Conservation (phyloP, 2,888 invertebrate genomes). For the Caenorhabditis macrosperma region DNA sequence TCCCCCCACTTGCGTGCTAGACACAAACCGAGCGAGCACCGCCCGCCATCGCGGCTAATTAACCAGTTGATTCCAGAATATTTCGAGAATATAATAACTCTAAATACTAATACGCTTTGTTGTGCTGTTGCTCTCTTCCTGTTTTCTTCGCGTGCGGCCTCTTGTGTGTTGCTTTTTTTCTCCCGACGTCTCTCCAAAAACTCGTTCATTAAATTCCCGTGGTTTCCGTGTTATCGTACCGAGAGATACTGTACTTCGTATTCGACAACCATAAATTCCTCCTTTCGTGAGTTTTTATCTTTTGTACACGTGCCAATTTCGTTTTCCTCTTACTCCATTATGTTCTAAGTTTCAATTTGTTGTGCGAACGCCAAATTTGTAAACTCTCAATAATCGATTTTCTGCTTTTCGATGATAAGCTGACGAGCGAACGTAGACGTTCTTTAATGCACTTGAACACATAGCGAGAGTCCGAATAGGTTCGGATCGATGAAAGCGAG, state of each 20-base stretch:
- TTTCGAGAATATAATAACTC: too few species aligned
- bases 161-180: not conserved
- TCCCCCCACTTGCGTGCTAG: not conserved
- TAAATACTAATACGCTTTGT: not conserved
- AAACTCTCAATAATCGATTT: too few species aligned
- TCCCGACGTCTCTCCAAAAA: not conserved
- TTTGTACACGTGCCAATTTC: too few species aligned
- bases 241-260: too few species aligned
- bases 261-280: too few species aligned
- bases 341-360: too few species aligned
- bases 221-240: too few species aligned
- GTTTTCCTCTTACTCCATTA: too few species aligned
- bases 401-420: not conserved
- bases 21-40: not conserved
- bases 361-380: too few species aligned
- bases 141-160: not conserved
- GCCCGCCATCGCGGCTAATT: not conserved
- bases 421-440: not conserved
- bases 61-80: not conserved
- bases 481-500: constrained; percentile 3
- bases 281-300: too few species aligned
- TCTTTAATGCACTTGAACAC: not conserved
- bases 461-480: not conserved
- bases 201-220: not conserved
- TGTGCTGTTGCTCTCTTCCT: constrained; percentile 2